These are phyloP conservation scores for Unio pictorum DNA, from an alignment of 2,888 invertebrate species.

Conservation along the genomic window DNA sequence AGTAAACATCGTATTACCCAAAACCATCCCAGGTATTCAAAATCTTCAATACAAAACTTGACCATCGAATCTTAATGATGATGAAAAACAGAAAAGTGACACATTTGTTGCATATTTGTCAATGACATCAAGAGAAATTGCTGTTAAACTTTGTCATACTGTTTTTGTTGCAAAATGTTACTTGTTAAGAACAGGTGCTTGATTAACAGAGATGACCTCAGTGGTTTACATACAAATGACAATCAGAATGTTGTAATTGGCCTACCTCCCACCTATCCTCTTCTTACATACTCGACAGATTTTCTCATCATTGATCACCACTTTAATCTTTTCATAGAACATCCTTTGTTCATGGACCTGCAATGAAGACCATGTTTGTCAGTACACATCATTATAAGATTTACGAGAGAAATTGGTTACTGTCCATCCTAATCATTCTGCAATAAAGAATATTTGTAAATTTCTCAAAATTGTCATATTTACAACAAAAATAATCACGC, in stretches of 20 bases:
- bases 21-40: no score
- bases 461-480: no score
- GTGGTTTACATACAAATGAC: background rate
- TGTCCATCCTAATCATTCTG: background rate
- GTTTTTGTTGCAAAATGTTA: no score
- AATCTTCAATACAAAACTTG: no score
- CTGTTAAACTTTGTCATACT: no score
- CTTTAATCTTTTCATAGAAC: constrained; percentile 85
- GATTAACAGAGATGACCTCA: no score
- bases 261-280: constrained; percentile 88
- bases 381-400: background rate
- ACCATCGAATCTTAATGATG: no score
- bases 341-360: constrained; percentile 85
- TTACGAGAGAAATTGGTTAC: background rate
- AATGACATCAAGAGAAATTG: background rate
- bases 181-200: no score
- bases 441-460: no score
- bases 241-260: background rate
- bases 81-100: no score
- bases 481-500: no score
- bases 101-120: background rate
- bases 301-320: constrained; percentile 88
- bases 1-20: no score
- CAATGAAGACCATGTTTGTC: constrained; percentile 4
- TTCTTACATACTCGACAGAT: constrained; percentile 94